Conservation (phyloP, 2,113 vertebrate species). For the Thymallus thymallus region DNA sequence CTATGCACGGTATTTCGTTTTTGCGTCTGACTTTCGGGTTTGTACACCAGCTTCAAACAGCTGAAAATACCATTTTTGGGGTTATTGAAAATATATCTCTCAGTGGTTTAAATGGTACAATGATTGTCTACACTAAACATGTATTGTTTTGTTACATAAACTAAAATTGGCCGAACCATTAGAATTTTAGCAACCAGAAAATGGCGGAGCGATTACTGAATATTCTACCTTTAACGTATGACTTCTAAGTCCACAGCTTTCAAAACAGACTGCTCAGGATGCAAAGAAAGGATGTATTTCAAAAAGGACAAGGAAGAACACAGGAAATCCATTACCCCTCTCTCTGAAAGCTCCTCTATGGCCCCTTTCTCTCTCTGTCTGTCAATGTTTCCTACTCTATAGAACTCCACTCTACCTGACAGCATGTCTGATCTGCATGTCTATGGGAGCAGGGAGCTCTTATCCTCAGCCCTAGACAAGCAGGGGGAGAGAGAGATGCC, state of each 20-base stretch:
- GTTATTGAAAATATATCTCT: too few species aligned
- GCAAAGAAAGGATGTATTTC: conserved; percentile 27
- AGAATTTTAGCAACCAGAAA: neutral
- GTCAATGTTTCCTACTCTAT: neutral
- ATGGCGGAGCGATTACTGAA: neutral
- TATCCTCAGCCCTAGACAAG: neutral
- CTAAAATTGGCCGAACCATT: too few species aligned
- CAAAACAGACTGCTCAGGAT: neutral
- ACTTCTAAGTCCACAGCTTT: neutral
- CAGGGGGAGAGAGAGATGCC: neutral
- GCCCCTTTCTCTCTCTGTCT: conserved; percentile 8
- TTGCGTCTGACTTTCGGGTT: too few species aligned
- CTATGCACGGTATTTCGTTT: too few species aligned
- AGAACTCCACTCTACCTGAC: neutral
- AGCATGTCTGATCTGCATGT: neutral
- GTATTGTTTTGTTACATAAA: too few species aligned
- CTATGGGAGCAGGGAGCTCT: neutral
- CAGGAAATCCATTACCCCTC: conserved; percentile 58
- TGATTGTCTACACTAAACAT: too few species aligned
- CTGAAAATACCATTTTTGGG: too few species aligned
- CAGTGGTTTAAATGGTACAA: too few species aligned
- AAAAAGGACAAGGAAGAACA: conserved; percentile 43
- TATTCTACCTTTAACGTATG: too few species aligned
- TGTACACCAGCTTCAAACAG: too few species aligned
- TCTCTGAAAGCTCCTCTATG: conserved; percentile 30